Evolutionary conservation across 2,113 vertebrate species (phyloP).

Genomic region (Nibea albiflora): DNA sequence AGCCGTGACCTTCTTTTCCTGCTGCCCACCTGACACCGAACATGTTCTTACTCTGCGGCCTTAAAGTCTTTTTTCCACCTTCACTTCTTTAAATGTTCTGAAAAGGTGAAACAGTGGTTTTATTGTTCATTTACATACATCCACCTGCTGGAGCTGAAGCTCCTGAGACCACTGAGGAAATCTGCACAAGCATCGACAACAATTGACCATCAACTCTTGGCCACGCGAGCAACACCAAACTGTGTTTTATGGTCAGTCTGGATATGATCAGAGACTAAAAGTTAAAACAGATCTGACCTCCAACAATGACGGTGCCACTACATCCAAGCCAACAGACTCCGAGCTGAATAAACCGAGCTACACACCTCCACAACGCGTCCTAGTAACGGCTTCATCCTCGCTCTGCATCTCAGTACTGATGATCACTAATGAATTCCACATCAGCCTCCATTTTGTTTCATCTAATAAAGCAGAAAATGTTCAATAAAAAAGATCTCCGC

Average conservation of each 20-base stretch:
- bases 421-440: too few species aligned
- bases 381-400: too few species aligned
- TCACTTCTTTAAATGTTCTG: conserved; percentile 4
- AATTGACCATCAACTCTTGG: too few species aligned
- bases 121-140: not conserved
- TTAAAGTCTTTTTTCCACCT: not conserved
- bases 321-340: not conserved
- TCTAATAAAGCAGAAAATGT: conserved; percentile 16
- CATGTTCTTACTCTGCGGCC: conserved; percentile 6
- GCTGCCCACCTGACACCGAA: conserved; percentile 23
- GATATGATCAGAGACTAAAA: not conserved
- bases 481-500: conserved; percentile 12
- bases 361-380: too few species aligned
- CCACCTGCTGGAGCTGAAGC: not conserved
- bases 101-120: conserved; percentile 41
- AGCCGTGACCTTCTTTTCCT: conserved; percentile 42
- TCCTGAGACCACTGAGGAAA: not conserved
- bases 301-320: too few species aligned
- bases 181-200: not conserved
- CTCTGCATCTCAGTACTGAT: too few species aligned
- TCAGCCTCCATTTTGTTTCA: not conserved
- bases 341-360: not conserved
- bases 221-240: too few species aligned
- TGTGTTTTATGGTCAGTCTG: too few species aligned
- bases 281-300: not conserved